These are phyloP conservation scores for Lerista edwardsae DNA, from an alignment of 2,797 vertebrate genomes.

Conservation along the genomic window DNA sequence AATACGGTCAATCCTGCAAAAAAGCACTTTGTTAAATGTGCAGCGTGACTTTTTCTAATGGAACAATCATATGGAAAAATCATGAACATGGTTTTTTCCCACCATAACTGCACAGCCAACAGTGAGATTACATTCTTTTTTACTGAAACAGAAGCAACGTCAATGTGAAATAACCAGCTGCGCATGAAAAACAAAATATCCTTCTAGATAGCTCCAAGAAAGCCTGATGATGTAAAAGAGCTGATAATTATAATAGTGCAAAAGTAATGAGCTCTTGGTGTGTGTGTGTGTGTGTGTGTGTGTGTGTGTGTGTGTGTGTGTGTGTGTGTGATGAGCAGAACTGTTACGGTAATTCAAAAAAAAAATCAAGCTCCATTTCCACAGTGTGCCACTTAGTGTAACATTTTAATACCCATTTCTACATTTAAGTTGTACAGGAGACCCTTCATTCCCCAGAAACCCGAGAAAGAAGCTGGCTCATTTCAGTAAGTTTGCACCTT, in stretches of 20 bases:
- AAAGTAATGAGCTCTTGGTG: conserved; percentile 50
- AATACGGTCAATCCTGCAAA: conserved; percentile 10
- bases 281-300: conserved; percentile 31
- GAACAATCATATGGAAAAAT: conserved; percentile 24
- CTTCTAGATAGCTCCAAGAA: conserved; percentile 60
- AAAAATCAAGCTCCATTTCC: conserved; percentile 40
- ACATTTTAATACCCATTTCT: conserved; percentile 47
- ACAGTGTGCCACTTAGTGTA: conserved; percentile 39
- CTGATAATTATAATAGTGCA: conserved; percentile 60
- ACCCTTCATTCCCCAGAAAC: conserved; percentile 26
- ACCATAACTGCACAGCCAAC: conserved; percentile 19
- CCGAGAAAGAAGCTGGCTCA: conserved; percentile 53
- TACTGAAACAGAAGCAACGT: conserved; percentile 42
- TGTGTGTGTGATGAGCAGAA: conserved; percentile 54
- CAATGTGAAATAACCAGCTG: conserved; percentile 59
- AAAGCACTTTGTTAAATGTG: conserved; percentile 50
- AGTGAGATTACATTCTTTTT: conserved; percentile 37
- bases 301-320: too few relatives aligned
- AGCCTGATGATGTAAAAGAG: conserved; percentile 60
- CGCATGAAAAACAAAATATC: conserved; percentile 56
- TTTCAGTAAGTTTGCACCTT: conserved; percentile 56
- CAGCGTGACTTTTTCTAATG: neutral
- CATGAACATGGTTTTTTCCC: conserved; percentile 34
- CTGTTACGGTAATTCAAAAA: conserved; percentile 42
- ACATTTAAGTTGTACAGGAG: conserved; percentile 36